Evolutionary conservation across 2,888 invertebrate species (phyloP).

Genomic region (Sesamia inferens): DNA sequence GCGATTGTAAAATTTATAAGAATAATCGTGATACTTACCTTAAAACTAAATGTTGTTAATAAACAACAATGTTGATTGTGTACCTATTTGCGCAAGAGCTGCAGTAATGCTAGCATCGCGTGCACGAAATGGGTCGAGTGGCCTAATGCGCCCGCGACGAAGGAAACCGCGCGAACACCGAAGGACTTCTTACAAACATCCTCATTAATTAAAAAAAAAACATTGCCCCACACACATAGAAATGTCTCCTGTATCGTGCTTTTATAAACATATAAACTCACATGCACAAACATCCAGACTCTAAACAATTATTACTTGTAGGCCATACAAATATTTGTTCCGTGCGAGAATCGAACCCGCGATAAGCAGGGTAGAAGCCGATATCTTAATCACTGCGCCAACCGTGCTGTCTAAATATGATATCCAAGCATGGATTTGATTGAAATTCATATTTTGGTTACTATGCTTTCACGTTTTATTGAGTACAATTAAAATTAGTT

Average conservation of each 20-base stretch:
- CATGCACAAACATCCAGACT: too few species aligned
- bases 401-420: too few species aligned
- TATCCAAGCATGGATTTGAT: neutral
- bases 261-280: too few species aligned
- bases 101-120: slow-evolving; percentile 53
- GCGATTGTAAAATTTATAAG: neutral
- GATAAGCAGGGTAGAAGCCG: too few species aligned
- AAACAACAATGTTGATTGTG: slow-evolving; percentile 19
- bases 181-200: slow-evolving; percentile 57
- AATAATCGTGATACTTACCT: neutral
- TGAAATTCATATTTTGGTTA: neutral
- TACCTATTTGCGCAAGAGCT: slow-evolving; percentile 41
- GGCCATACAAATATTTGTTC: too few species aligned
- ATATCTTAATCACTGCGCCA: too few species aligned
- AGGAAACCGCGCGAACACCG: slow-evolving; percentile 32
- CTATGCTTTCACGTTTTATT: too few species aligned
- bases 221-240: too few species aligned
- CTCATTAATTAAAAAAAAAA: slow-evolving; percentile 26
- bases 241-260: too few species aligned
- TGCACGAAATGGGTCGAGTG: slow-evolving; percentile 56
- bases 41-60: slow-evolving; percentile 30
- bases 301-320: too few species aligned
- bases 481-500: too few species aligned
- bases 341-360: too few species aligned
- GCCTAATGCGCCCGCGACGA: slow-evolving; percentile 34